These are phyloP conservation scores for Thera obeliscata DNA, from an alignment of 2,888 invertebrate genomes.

Conservation along the genomic window DNA sequence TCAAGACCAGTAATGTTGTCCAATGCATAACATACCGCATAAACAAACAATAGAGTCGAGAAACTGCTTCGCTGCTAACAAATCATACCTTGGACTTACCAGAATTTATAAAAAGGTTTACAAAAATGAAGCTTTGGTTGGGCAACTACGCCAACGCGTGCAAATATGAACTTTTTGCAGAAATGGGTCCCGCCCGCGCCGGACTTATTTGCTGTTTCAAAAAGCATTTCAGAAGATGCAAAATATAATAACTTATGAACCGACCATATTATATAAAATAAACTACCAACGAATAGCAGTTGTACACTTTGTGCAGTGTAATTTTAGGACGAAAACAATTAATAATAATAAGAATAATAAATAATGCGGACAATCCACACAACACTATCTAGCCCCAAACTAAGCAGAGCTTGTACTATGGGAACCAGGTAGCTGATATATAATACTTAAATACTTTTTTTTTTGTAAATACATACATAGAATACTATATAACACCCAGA, in stretches of 20 bases:
- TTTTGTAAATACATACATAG: too few relatives aligned
- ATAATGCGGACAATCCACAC: too few relatives aligned
- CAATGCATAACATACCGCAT: slow-evolving; percentile 16
- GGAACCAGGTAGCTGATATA: too few relatives aligned
- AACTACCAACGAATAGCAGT: too few relatives aligned
- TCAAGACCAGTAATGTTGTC: slow-evolving; percentile 17
- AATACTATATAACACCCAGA: too few relatives aligned
- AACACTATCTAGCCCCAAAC: too few relatives aligned
- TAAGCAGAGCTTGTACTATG: too few relatives aligned
- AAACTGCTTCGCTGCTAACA: slow-evolving; percentile 5
- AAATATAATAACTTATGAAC: background rate
- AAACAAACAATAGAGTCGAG: slow-evolving; percentile 24
- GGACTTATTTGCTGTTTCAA: background rate
- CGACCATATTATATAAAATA: background rate
- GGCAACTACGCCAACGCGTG: slow-evolving; percentile 2
- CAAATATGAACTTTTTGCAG: background rate
- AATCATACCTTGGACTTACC: slow-evolving; percentile 1
- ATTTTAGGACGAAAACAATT: too few relatives aligned
- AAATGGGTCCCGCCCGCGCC: background rate
- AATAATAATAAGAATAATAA: too few relatives aligned
- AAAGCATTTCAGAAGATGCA: background rate
- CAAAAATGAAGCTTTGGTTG: slow-evolving; percentile 4
- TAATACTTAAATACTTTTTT: too few relatives aligned
- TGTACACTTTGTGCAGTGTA: too few relatives aligned
- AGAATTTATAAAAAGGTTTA: background rate